Evolutionary conservation across 2,888 invertebrate genomes (phyloP), one percentile per base, ranked within the genome.

Genomic region (Achlya flavicornis): DNA sequence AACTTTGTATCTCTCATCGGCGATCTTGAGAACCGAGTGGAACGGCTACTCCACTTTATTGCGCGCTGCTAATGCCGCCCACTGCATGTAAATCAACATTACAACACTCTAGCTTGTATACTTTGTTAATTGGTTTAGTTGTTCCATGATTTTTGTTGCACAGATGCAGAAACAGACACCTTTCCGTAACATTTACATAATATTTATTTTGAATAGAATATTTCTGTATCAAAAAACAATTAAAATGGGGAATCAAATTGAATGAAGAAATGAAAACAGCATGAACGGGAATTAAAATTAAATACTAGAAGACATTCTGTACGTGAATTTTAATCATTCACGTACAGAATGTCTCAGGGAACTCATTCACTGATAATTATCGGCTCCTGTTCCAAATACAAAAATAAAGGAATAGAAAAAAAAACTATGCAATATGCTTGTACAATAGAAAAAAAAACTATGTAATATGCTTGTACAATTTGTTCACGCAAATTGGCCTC

Each of bases 11-110:
- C 68, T 69, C 70, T 68, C 64, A 64, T 64, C 63, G 68, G 64
- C 72, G 67, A 75, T 76, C 74, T 73, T 65, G 71, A 72, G 68
- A 61, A 57, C 35, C 16, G 58, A 61, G 67, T 19, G 53, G 14
- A 53, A 53, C 19, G 53, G 53, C 53, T 53, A 16, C 53, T 67
- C 65, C 66, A 69, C 72, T 75, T 70, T 62, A 72, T 61, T 71
- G 70, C 58, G 67, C 68, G 46, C 46, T 14, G 14, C 66, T 69
- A 70, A 71, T 68, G 67, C 63, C 70, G 59, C 69, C 67, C 63
- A 53, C 53, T 67, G 73, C 71, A 76, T 75, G 73, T 73, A 68
- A 74, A 76, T 77, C 72, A 72, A 67, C 66, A 67, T 67, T 61
- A 68, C 73, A 72, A 72, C 71, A 66, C 33, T 8, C 46, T 43